These are phyloP conservation scores for Ashinkailepas kermadecensis DNA, from an alignment of 2,888 invertebrate species.

Conservation along the genomic window DNA sequence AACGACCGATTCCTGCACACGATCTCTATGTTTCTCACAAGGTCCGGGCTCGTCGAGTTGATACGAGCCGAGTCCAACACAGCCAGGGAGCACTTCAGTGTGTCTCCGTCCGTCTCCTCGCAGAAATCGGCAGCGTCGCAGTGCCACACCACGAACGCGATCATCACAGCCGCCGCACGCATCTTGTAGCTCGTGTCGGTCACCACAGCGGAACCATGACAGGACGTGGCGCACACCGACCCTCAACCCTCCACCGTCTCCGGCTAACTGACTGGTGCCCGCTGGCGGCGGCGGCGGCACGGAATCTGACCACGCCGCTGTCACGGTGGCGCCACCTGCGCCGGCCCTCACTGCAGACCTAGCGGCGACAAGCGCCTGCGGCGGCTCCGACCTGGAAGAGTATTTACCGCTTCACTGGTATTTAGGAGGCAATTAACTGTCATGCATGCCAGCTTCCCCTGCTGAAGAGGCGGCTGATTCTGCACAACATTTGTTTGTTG, in stretches of 20 bases:
- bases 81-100: background rate
- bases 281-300: background rate
- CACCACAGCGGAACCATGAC: background rate
- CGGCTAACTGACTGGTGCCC: background rate
- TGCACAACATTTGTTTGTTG: no score
- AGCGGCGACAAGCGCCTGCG: background rate
- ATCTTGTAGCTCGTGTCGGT: background rate
- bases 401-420: conserved; percentile 14
- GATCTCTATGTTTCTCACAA: background rate
- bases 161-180: background rate
- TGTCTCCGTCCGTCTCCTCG: background rate
- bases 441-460: no score
- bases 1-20: background rate
- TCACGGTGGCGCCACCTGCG: background rate
- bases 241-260: background rate
- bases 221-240: background rate
- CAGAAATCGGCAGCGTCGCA: background rate
- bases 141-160: background rate
- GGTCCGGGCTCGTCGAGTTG: background rate
- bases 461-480: no score
- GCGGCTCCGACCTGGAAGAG: background rate
- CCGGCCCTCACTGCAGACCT: background rate
- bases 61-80: background rate
- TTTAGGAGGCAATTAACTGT: conserved; percentile 6
- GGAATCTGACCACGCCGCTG: background rate